These are phyloP conservation scores for Odiellus spinosus DNA, from an alignment of 2,888 invertebrate species.

Conservation along the genomic window DNA sequence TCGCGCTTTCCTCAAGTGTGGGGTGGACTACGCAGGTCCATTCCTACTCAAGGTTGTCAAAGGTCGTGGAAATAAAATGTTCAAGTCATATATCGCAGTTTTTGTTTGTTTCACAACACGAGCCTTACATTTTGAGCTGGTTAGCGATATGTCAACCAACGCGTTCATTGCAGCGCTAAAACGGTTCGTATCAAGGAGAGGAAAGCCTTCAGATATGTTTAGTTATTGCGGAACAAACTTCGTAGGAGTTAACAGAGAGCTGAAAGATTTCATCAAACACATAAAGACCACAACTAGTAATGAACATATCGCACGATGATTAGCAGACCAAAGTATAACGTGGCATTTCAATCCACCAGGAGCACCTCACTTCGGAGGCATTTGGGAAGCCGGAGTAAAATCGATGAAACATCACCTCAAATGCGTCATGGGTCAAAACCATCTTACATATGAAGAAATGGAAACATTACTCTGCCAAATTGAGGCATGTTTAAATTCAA, in stretches of 20 bases:
- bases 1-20: not conserved
- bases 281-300: too few relatives aligned
- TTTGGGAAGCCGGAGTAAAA: conserved; percentile 17
- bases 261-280: conserved; percentile 1
- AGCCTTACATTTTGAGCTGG: conserved; percentile 16
- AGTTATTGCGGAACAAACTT: conserved; percentile 19
- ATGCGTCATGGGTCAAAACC: conserved; percentile 19
- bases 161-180: conserved; percentile 15
- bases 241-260: conserved; percentile 11
- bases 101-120: conserved; percentile 11
- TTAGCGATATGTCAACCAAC: conserved; percentile 10
- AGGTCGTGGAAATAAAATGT: not conserved
- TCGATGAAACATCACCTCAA: conserved; percentile 15
- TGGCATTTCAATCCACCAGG: conserved; percentile 20
- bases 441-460: conserved; percentile 24
- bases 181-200: conserved; percentile 7
- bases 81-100: conserved; percentile 9
- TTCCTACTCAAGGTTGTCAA: conserved; percentile 4
- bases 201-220: conserved; percentile 1
- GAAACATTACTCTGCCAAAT: conserved; percentile 23
- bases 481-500: conserved; percentile 24
- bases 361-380: conserved; percentile 16
- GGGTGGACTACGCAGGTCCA: conserved; percentile 8
- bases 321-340: conserved; percentile 10
- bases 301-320: not conserved